Base-by-base conservation (phyloP, 2,888 invertebrate species). In the Cyrtodaria siliqua region DNA sequence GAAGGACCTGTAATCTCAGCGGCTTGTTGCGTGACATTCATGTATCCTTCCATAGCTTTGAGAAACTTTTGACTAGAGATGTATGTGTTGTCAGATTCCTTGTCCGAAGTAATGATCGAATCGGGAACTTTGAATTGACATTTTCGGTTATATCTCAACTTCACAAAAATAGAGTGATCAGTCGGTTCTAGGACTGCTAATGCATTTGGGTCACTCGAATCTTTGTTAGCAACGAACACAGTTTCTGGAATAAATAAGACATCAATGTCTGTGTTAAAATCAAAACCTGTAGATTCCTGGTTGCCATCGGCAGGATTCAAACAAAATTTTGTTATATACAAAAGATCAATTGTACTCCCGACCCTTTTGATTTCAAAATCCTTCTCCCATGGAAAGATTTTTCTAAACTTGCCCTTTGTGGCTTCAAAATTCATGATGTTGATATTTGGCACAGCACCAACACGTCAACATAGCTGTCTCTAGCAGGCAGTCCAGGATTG, bases 361-460 rank as follows among this genome's bases (percentile, higher is more conserved):
- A 38, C 62, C 50, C 38, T 33, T 29, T 38, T 62, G 1, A 49
- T 38, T 23, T 50, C 50, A 49, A 62, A 62, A 23, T 62, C 18
- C 16, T 42, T 61, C n/a, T 61, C 61, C 61, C 61, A 61, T 2
- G 61, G 47, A 6, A 61, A 61, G n/a, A 61, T n/a, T 18, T 61
- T 61, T 27, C 24, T 61, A 29, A 61, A 61, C 23, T 61, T 61
- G 14, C n/a, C 49, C 47, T 61, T 61, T 18, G 61, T 61, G 18
- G 61, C 61, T 26, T 61, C 61, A 27, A 61, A 49, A 29, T 61
- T 61, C n/a, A 61, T 16, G 29, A 2, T 61, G 12, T 20, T 8
- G 27, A 61, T 47, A 26, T 49, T 44, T 49, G 61, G 61, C 24
- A 61, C 61, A 2, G 44, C 61, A 8, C 60, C 61, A 12, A 61